Evolutionary conservation across 1,140 invertebrate genomes (phyloP).

Genomic region (Lepidostoma basale): DNA sequence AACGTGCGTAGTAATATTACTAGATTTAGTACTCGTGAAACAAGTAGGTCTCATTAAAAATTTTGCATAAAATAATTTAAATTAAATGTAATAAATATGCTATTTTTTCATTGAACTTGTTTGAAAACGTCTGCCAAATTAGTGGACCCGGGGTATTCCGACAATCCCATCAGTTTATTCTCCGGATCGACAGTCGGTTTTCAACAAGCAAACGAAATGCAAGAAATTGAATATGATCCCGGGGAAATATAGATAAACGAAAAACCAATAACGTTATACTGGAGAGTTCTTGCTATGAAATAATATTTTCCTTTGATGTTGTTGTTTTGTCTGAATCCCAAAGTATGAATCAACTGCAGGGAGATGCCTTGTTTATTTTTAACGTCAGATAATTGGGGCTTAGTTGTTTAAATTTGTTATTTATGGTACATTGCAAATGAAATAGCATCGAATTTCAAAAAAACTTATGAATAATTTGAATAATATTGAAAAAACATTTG

Average conservation of each 20-base stretch:
- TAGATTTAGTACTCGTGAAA: no score
- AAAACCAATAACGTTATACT: slow-evolving; percentile 15
- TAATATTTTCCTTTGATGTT: background rate
- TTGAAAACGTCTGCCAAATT: no score
- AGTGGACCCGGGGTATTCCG: no score
- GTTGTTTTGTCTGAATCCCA: background rate
- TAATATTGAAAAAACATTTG: no score
- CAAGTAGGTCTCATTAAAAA: no score
- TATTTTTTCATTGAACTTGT: no score
- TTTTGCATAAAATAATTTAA: no score
- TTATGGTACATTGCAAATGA: no score
- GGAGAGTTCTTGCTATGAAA: background rate
- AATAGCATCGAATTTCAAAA: no score
- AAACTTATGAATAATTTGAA: no score
- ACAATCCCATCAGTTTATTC: slow-evolving; percentile 32
- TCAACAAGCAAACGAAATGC: slow-evolving; percentile 31
- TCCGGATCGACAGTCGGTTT: slow-evolving; percentile 15
- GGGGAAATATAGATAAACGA: slow-evolving; percentile 22
- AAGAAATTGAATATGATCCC: slow-evolving; percentile 43
- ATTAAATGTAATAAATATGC: no score
- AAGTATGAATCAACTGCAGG: background rate
- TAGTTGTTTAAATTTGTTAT: background rate
- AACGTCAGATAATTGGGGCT: background rate
- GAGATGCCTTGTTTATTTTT: background rate
- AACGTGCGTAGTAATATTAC: no score